Conservation (phyloP, 2,113 vertebrate species). For the Xenotilapia leptura region DNA sequence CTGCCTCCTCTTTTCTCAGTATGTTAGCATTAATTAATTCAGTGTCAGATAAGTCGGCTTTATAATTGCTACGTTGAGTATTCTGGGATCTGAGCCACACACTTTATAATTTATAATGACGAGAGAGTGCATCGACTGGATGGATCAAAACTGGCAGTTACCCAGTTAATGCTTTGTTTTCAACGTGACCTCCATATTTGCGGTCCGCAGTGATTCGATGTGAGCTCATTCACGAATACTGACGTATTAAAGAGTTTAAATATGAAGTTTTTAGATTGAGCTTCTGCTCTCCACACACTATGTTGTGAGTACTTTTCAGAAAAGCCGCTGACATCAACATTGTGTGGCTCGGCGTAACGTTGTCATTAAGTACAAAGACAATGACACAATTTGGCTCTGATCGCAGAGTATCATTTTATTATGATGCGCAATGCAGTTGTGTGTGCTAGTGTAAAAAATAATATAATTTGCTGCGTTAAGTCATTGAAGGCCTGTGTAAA, state of each 20-base stretch:
- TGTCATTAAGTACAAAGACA: neutral
- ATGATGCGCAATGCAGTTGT: neutral
- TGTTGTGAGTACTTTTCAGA: neutral
- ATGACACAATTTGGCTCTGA: neutral
- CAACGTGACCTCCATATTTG: neutral
- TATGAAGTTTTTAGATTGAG: neutral
- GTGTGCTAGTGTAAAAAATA: neutral
- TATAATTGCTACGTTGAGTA: constrained; percentile 19
- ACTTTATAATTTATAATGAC: constrained; percentile 32
- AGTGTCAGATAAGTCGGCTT: neutral
- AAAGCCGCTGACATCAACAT: neutral
- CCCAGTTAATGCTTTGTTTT: constrained; percentile 34
- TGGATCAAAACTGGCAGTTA: constrained; percentile 5
- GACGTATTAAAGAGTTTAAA: neutral
- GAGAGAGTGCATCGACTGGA: constrained; percentile 31
- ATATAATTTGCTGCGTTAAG: neutral
- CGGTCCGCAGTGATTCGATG: neutral
- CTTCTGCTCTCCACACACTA: neutral
- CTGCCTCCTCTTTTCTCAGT: neutral
- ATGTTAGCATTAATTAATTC: constrained; percentile 29
- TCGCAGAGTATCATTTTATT: neutral
- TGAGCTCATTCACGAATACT: neutral
- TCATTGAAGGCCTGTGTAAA: neutral
- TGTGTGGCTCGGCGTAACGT: neutral
- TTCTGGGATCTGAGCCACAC: constrained; percentile 33